Evolutionary conservation across 2,888 invertebrate genomes (phyloP), one percentile per base, ranked within the genome.

Genomic region (Mylabris sibirica): DNA sequence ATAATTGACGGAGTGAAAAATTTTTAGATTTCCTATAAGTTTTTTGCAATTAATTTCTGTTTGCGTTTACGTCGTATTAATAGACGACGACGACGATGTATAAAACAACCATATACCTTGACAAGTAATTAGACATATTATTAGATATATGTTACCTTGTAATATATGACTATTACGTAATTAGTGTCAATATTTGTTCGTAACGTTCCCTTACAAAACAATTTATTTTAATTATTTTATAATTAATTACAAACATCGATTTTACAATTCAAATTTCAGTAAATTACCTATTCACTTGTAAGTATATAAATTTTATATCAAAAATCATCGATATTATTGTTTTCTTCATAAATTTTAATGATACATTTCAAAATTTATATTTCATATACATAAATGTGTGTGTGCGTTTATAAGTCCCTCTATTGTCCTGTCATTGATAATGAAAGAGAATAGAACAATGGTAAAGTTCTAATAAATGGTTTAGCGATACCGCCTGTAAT

Each of bases 101-200:
- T 30, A 30, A 30, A 30, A 30, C n/a, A 67, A 60, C 60, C 66
- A 60, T 59, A 70, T 63, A 70, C 70, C 68, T 70, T 70, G 70
- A 66, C 70, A 66, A 68, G 68, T 70, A 70, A 70, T 70, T 70
- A 70, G 70, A 70, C 65, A 66, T 59, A 70, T 70, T 68, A 70
- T 65, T 44, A 63, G 53, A 59, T 63, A 65, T 63, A 38, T 24
- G 63, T 63, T 67, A 67, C 70, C 65, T 70, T 65, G 68, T 66
- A 65, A 66, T 63, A 60, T 65, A 64, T 60, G 59, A 70, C 49
- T 67, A 63, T 70, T 70, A 63, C 68, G 64, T 70, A 70, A 70
- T 70, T 65, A 60, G 68, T 60, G 65, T 66, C 65, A 68, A 67
- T 66, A 65, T 68, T 70, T 70, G 66, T 70, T 67, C 44, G 34